Conservation (phyloP, 2,888 invertebrate species). For the Griposia aprilina region DNA sequence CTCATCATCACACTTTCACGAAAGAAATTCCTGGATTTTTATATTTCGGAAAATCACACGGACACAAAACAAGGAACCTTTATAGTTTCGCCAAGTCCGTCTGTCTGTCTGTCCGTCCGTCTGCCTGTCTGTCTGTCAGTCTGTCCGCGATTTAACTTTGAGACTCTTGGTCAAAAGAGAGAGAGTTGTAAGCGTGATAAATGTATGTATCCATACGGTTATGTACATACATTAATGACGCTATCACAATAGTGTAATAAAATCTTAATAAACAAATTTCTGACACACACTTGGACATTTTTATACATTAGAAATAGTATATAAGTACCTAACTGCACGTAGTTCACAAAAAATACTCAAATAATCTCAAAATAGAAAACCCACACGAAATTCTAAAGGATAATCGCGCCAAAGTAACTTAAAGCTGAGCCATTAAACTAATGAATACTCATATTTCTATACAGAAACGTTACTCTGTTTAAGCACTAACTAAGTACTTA, state of each 20-base stretch:
- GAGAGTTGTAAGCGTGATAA: no score
- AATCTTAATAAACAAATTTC: background rate
- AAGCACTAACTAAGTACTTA: slow-evolving; percentile 56
- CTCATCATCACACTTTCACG: background rate
- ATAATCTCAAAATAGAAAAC: background rate
- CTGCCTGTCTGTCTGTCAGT: no score
- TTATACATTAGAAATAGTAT: background rate
- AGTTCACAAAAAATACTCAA: background rate
- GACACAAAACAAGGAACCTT: background rate
- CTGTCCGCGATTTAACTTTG: background rate
- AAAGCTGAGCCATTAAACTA: slow-evolving; percentile 50
- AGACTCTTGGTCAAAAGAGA: no score
- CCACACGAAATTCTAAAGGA: slow-evolving; percentile 15
- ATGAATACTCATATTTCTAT: slow-evolving; percentile 58
- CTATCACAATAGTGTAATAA: background rate
- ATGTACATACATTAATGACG: background rate
- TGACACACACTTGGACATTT: background rate
- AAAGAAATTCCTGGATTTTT: background rate
- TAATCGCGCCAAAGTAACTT: slow-evolving; percentile 23
- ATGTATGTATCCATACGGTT: no score
- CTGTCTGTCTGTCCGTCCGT: background rate
- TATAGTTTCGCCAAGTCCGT: background rate
- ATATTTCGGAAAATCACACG: background rate
- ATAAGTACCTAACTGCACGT: background rate
- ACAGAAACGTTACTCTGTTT: slow-evolving; percentile 39